Evolutionary conservation across 2,113 vertebrate species (phyloP).

Genomic region (Callorhinus ursinus): DNA sequence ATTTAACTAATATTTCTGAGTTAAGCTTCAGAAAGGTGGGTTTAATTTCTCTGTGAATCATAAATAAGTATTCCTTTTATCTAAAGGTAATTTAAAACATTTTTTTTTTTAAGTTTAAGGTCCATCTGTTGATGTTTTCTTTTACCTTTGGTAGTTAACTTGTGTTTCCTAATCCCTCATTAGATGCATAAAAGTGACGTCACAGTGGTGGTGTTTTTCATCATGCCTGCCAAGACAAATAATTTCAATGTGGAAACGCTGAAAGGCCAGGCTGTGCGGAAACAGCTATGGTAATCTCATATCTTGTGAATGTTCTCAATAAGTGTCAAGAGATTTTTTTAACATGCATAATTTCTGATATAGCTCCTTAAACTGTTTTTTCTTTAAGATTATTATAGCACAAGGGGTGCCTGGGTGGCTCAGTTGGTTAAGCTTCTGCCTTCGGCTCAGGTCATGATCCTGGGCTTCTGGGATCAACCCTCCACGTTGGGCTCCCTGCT

Average conservation of each 20-base stretch:
- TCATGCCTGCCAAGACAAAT: conserved; percentile 98
- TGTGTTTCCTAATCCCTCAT: conserved; percentile 41
- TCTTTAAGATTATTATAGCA: background rate
- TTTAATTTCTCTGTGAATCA: background rate
- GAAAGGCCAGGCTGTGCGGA: conserved; percentile 96
- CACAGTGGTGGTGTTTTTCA: conserved; percentile 97
- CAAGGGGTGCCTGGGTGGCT: background rate
- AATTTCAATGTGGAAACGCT: conserved; percentile 99
- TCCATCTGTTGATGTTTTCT: background rate
- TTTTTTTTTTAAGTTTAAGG: background rate
- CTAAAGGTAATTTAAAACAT: background rate
- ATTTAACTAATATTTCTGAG: background rate
- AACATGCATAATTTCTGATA: background rate
- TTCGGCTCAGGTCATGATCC: background rate
- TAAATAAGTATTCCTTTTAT: background rate
- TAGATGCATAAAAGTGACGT: conserved; percentile 94
- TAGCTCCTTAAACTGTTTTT: background rate
- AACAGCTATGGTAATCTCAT: conserved; percentile 94
- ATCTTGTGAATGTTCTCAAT: background rate
- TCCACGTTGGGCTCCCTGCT: background rate
- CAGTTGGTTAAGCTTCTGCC: background rate
- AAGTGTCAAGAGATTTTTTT: background rate
- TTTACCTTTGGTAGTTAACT: conserved; percentile 17
- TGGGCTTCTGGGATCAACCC: background rate
- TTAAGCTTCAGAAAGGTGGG: background rate